These are phyloP conservation scores for Leucoraja erinaceus DNA, from an alignment of 2,113 vertebrate genomes.

Conservation along the genomic window DNA sequence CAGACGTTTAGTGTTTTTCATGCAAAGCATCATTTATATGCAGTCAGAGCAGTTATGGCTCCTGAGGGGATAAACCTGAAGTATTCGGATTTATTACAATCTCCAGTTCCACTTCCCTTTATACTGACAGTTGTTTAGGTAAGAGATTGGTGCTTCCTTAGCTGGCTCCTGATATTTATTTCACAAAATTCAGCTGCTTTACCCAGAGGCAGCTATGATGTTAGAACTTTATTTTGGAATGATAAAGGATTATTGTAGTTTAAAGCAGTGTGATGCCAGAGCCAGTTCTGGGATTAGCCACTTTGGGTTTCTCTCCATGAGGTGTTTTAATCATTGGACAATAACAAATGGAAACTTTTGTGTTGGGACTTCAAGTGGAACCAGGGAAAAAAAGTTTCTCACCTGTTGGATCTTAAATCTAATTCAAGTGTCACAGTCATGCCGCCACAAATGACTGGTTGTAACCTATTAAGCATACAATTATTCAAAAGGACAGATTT, in stretches of 20 bases:
- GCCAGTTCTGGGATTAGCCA: not conserved
- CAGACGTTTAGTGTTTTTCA: not conserved
- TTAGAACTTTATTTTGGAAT: not conserved
- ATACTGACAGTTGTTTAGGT: not conserved
- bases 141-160: not conserved
- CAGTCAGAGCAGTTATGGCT: not conserved
- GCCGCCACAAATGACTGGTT: not conserved
- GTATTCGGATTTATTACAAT: slow-evolving; percentile 19
- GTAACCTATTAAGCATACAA: not conserved
- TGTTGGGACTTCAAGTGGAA: not conserved
- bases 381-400: not conserved
- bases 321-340: not conserved
- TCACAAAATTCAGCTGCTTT: not conserved
- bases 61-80: slow-evolving; percentile 3
- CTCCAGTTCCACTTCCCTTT: not conserved
- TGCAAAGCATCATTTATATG: not conserved
- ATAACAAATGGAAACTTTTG: not conserved
- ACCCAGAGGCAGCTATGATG: too few relatives aligned
- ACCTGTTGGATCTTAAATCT: not conserved
- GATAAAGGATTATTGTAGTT: not conserved
- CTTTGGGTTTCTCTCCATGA: not conserved
- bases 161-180: not conserved
- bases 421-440: not conserved
- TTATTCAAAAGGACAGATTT: not conserved
- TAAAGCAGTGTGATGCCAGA: not conserved